phyloP scores from a whole-genome alignment of 1,140 invertebrate genomes.

The Saccostrea glomerata region DNA sequence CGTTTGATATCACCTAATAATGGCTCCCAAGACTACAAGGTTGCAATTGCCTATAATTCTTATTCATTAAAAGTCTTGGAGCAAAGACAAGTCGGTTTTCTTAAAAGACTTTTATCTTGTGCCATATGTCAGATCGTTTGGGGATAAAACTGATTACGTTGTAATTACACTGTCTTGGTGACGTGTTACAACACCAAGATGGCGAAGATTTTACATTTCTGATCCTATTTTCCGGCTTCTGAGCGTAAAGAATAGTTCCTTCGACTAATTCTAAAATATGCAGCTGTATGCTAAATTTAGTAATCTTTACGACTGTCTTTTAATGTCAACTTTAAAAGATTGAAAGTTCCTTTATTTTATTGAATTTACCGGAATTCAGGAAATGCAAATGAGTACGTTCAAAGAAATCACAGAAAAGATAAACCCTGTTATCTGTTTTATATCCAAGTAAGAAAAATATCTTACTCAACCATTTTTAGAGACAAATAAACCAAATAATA shows the following conservation, averaged over 20 bases:
- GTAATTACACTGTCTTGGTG: constrained; percentile 20
- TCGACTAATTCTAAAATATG: too few relatives aligned
- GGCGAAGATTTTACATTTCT: not conserved
- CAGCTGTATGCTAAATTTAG: too few relatives aligned
- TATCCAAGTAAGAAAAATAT: too few relatives aligned
- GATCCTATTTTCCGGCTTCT: not conserved
- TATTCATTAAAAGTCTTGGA: constrained; percentile 37
- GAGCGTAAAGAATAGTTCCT: not conserved
- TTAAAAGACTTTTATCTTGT: not conserved
- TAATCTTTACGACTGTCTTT: too few relatives aligned
- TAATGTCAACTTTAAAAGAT: too few relatives aligned
- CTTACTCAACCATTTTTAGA: too few relatives aligned
- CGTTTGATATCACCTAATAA: constrained; percentile 32
- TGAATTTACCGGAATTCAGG: too few relatives aligned
- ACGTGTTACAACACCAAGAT: not conserved
- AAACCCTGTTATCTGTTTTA: too few relatives aligned
- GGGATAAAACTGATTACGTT: constrained; percentile 18
- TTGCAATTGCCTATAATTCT: not conserved
- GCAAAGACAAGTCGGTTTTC: constrained; percentile 25
- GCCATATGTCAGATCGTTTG: constrained; percentile 6
- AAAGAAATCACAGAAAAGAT: too few relatives aligned
- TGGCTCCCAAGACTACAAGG: not conserved
- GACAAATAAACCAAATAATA: too few relatives aligned
- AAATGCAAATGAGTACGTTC: too few relatives aligned
- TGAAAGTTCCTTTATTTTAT: too few relatives aligned